These are phyloP conservation scores for Platalea minor DNA, from an alignment of 2,797 vertebrate species.

Conservation along the genomic window DNA sequence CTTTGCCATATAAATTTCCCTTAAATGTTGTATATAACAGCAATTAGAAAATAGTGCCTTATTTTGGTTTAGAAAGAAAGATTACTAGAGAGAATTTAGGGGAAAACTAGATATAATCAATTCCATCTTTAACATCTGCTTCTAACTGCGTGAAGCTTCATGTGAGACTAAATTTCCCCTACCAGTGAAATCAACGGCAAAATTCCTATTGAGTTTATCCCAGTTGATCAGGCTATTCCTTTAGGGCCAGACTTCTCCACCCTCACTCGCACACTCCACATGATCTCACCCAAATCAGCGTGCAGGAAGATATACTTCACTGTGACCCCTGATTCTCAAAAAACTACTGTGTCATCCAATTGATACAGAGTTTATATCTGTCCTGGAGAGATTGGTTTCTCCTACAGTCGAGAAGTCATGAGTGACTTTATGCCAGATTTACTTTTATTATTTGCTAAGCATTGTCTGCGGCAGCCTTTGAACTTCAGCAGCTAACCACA, in stretches of 20 bases:
- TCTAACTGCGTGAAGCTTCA: background rate
- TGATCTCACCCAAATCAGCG: background rate
- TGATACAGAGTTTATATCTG: background rate
- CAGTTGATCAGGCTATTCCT: background rate
- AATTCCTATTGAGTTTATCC: constrained; percentile 22
- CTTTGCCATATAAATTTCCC: background rate
- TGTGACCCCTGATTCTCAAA: background rate
- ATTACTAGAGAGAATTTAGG: background rate
- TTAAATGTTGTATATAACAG: background rate
- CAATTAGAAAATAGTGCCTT: background rate
- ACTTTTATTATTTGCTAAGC: constrained; percentile 14
- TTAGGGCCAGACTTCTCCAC: background rate
- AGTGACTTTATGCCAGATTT: constrained; percentile 40
- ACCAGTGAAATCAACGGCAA: background rate
- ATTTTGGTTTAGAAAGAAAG: background rate
- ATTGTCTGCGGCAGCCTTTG: background rate
- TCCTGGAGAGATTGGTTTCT: background rate
- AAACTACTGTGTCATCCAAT: background rate
- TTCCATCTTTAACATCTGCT: constrained; percentile 48
- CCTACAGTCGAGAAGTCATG: background rate
- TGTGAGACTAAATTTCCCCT: background rate
- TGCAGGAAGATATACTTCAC: background rate
- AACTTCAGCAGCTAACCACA: background rate
- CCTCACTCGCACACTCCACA: background rate
- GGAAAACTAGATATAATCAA: constrained; percentile 9